Conservation (phyloP, 2,888 invertebrate species). For the Synergus umbraculus region DNA sequence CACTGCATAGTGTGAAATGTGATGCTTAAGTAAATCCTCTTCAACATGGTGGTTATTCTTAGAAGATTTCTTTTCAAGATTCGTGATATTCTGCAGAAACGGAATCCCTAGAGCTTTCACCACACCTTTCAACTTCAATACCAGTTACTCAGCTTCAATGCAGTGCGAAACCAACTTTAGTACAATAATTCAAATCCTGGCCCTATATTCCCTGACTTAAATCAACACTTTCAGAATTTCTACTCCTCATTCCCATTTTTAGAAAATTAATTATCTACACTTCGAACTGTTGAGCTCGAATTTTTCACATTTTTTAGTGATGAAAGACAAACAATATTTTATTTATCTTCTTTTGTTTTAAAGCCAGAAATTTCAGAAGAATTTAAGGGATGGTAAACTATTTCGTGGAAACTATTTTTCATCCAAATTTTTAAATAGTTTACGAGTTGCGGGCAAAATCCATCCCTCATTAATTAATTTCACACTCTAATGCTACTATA, state of each 20-base stretch:
- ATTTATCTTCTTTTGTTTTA: neutral
- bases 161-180: slow-evolving; percentile 9
- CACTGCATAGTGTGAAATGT: neutral
- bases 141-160: slow-evolving; percentile 2
- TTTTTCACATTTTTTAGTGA: no score
- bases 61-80: slow-evolving; percentile 29
- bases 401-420: no score
- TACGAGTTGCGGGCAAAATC: no score
- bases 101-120: slow-evolving; percentile 31
- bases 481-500: neutral
- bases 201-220: neutral
- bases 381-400: no score
- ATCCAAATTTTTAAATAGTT: no score
- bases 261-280: neutral
- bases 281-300: no score
- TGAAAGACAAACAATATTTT: no score
- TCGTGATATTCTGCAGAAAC: slow-evolving; percentile 22
- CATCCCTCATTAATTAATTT: no score
- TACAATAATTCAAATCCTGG: slow-evolving; percentile 17
- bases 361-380: no score
- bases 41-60: slow-evolving; percentile 19
- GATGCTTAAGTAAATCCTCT: slow-evolving; percentile 29
- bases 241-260: neutral
- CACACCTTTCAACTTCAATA: slow-evolving; percentile 27
- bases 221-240: neutral